A percentile compares a stretch with the other conserved stretches of the same genome.
Evolutionary conservation across 1,140 invertebrate genomes (phyloP).

Genomic region (Pomacea maculata): DNA sequence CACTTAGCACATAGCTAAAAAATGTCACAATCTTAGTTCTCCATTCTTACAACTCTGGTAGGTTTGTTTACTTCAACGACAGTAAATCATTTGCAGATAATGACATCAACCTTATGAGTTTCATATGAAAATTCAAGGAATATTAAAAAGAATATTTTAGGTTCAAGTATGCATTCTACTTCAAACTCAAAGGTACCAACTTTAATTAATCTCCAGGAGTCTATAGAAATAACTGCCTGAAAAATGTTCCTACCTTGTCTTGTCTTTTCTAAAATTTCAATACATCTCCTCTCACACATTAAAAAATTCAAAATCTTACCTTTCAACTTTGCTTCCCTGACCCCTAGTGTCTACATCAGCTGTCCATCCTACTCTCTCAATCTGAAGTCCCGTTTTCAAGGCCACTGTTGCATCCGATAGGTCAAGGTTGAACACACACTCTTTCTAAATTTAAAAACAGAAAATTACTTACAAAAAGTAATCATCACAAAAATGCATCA

Average conservation of each 20-base stretch:
- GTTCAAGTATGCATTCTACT: too few relatives aligned
- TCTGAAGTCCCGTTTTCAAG: constrained; percentile 57
- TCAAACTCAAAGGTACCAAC: too few relatives aligned
- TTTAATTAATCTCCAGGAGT: too few relatives aligned
- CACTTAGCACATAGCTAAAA: too few relatives aligned
- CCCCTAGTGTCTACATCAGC: constrained; percentile 11
- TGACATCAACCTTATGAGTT: too few relatives aligned
- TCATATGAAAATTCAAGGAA: too few relatives aligned
- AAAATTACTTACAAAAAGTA: neutral
- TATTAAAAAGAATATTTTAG: too few relatives aligned
- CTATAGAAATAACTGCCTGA: neutral
- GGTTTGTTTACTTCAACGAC: too few relatives aligned
- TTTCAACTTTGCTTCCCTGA: constrained; percentile 5
- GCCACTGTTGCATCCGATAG: constrained; percentile 58
- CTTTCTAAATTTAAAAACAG: constrained; percentile 56
- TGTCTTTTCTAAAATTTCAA: neutral
- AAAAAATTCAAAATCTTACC: neutral
- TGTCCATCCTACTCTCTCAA: constrained; percentile 32
- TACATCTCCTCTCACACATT: neutral
- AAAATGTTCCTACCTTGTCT: neutral
- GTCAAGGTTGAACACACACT: constrained; percentile 64
- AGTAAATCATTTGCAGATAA: too few relatives aligned
- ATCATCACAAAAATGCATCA: too few relatives aligned
- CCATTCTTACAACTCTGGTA: too few relatives aligned
- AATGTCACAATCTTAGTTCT: too few relatives aligned